These are phyloP conservation scores for Calephelis perditalis DNA, from an alignment of 2,888 invertebrate species.

Conservation along the genomic window DNA sequence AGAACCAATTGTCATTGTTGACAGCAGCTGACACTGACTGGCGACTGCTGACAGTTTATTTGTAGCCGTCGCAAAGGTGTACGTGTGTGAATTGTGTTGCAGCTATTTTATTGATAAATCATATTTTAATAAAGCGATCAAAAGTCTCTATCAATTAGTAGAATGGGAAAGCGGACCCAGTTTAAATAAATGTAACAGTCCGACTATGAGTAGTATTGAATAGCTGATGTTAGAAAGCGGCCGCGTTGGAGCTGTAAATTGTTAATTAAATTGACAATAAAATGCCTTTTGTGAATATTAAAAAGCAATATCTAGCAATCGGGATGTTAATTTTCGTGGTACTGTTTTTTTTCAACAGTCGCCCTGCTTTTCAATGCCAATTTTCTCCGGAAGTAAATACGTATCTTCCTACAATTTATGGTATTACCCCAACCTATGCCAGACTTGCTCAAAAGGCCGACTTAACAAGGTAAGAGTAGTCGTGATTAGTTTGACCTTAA, in stretches of 20 bases:
- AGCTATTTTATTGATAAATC: too few species aligned
- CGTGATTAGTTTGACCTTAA: slow-evolving; percentile 61
- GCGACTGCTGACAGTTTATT: too few species aligned
- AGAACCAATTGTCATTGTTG: too few species aligned
- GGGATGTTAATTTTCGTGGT: slow-evolving; percentile 67
- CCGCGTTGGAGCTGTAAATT: slow-evolving; percentile 9
- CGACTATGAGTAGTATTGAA: slow-evolving; percentile 6
- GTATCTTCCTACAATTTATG: slow-evolving; percentile 86
- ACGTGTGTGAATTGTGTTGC: too few species aligned
- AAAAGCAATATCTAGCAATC: slow-evolving; percentile 68
- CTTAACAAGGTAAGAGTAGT: slow-evolving; percentile 83
- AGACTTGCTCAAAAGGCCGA: slow-evolving; percentile 96
- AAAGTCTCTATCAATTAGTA: neutral
- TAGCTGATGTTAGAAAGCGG: slow-evolving; percentile 16
- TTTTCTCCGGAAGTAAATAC: slow-evolving; percentile 51
- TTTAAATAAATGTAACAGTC: neutral
- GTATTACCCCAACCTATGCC: slow-evolving; percentile 94
- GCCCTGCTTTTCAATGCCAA: slow-evolving; percentile 66
- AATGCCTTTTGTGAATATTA: slow-evolving; percentile 68
- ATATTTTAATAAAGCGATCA: too few species aligned
- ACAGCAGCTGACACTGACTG: too few species aligned
- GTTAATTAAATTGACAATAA: slow-evolving; percentile 38
- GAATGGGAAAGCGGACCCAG: slow-evolving; percentile 1
- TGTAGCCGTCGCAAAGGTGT: too few species aligned
- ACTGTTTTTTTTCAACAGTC: slow-evolving; percentile 65